Conservation (phyloP, 2,113 vertebrate species). For the Tenebrosternarchus preto region DNA sequence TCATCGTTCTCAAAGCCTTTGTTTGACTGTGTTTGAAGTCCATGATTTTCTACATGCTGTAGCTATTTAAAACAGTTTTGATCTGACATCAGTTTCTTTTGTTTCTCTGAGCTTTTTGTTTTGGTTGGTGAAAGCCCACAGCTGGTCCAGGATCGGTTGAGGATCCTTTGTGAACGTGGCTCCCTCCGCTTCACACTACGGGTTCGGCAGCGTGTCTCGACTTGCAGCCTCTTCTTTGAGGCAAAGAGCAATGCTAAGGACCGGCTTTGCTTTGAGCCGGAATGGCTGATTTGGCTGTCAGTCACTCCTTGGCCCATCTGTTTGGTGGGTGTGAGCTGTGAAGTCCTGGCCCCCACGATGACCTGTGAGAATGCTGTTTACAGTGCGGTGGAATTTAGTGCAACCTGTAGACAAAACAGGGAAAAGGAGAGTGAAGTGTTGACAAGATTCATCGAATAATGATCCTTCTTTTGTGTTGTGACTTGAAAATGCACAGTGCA, state of each 20-base stretch:
- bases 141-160: background rate
- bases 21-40: no score
- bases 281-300: constrained; percentile 26
- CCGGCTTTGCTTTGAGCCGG: constrained; percentile 11
- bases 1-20: no score
- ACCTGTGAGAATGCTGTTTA: constrained; percentile 2
- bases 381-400: constrained; percentile 3
- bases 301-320: background rate
- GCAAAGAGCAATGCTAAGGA: constrained; percentile 6
- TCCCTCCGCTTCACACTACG: background rate
- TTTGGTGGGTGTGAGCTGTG: constrained; percentile 1
- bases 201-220: constrained; percentile 20
- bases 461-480: constrained; percentile 22
- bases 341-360: background rate
- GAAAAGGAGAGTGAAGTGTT: constrained; percentile 23
- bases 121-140: constrained; percentile 6
- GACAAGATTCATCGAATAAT: constrained; percentile 40
- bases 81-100: no score
- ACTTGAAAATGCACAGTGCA: constrained; percentile 21
- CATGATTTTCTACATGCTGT: no score
- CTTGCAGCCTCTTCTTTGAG: background rate
- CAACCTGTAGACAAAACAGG: background rate
- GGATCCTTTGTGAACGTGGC: constrained; percentile 15
- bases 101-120: no score
- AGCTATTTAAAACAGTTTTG: no score